These are phyloP conservation scores for Enteromius anoplus DNA, from an alignment of 2,797 vertebrate species.

Conservation along the genomic window DNA sequence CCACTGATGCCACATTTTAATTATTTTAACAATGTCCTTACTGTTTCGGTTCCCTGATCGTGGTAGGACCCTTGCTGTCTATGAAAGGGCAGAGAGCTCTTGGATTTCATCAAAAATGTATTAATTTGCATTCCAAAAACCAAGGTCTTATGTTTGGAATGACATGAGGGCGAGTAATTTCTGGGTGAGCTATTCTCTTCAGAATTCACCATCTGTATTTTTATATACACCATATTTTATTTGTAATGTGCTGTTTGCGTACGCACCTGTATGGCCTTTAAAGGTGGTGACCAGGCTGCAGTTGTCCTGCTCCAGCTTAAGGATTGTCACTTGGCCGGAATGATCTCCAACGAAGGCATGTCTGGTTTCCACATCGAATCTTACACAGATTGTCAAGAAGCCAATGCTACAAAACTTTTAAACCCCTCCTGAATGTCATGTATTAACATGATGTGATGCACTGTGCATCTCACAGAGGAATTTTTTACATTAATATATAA, in stretches of 20 bases:
- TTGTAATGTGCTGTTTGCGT: background rate
- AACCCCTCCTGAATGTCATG: background rate
- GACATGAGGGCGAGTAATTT: no score
- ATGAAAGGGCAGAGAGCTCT: no score
- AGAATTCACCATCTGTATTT: background rate
- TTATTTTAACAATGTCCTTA: no score
- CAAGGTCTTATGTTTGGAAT: no score
- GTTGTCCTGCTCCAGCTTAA: constrained; percentile 95
- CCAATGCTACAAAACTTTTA: background rate
- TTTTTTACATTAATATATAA: background rate
- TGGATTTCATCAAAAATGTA: no score
- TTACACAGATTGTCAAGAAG: constrained; percentile 75
- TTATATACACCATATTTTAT: background rate
- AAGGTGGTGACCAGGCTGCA: constrained; percentile 95
- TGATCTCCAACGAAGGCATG: constrained; percentile 96
- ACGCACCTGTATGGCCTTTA: constrained; percentile 94
- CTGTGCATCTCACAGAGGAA: no score
- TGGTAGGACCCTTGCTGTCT: no score
- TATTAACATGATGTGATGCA: background rate
- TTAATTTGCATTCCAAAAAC: no score
- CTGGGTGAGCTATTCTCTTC: no score
- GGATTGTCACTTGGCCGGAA: constrained; percentile 97
- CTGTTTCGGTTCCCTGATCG: no score
- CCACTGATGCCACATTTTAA: no score
- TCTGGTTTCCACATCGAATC: constrained; percentile 97